Conservation (phyloP, 2,113 vertebrate genomes). For the Daphoenositta chrysoptera region DNA sequence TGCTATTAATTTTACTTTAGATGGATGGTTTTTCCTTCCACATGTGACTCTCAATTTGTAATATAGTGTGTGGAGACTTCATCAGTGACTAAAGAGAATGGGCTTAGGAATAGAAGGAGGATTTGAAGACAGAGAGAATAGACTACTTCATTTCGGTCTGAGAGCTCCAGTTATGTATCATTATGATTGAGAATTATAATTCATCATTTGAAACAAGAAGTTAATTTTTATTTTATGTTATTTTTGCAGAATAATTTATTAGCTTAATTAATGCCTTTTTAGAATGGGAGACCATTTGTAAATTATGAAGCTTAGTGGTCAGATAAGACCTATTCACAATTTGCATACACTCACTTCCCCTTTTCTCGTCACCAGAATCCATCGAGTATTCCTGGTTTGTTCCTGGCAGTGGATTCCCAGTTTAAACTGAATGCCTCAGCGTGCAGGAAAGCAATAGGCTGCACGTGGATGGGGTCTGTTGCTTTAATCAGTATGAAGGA, state of each 20-base stretch:
- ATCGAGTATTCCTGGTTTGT: neutral
- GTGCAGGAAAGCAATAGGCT: neutral
- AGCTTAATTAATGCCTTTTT: slow-evolving; percentile 48
- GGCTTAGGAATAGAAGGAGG: neutral
- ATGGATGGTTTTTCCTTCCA: slow-evolving; percentile 9
- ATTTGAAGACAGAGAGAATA: slow-evolving; percentile 13
- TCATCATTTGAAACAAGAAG: slow-evolving; percentile 43
- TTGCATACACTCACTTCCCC: neutral
- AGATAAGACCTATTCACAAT: slow-evolving; percentile 28
- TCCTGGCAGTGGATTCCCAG: neutral
- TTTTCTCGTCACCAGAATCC: neutral
- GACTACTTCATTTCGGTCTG: slow-evolving; percentile 27
- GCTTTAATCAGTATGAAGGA: neutral
- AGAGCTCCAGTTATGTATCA: slow-evolving; percentile 39
- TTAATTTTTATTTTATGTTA: neutral
- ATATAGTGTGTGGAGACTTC: neutral
- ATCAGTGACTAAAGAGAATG: neutral
- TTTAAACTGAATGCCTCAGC: neutral
- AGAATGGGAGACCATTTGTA: slow-evolving; percentile 49
- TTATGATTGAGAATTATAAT: slow-evolving; percentile 51
- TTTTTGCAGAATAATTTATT: slow-evolving; percentile 20
- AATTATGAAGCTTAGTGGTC: slow-evolving; percentile 34
- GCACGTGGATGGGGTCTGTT: neutral
- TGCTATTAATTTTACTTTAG: slow-evolving; percentile 50
- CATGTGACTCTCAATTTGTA: slow-evolving; percentile 28